phyloP scores from a whole-genome alignment of 1,140 invertebrate genomes.

The Caerostris darwini region DNA sequence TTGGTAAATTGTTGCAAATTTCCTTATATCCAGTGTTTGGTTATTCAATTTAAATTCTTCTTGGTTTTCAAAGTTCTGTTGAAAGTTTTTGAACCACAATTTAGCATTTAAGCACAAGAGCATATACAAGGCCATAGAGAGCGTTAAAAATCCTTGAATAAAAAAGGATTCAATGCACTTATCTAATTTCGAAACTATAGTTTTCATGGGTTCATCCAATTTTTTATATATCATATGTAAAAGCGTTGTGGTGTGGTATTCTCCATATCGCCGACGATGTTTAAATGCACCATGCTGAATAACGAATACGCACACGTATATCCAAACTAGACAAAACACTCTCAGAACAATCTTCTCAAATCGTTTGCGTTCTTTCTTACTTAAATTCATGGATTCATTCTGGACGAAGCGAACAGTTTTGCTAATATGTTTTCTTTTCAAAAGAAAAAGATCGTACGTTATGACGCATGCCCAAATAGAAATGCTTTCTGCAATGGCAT shows the following conservation, averaged over 20 bases:
- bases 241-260: slow-evolving; percentile 11
- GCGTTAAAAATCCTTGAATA: slow-evolving; percentile 46
- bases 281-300: slow-evolving; percentile 1
- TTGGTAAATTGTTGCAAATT: slow-evolving; percentile 11
- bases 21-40: neutral
- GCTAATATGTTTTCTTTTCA: neutral
- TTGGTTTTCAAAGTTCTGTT: neutral
- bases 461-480: slow-evolving; percentile 48
- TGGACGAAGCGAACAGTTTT: slow-evolving; percentile 5
- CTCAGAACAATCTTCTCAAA: slow-evolving; percentile 14
- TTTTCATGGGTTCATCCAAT: neutral
- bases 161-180: slow-evolving; percentile 42
- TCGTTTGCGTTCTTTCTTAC: neutral
- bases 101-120: slow-evolving; percentile 33
- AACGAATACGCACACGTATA: slow-evolving; percentile 41
- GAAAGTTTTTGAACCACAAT: slow-evolving; percentile 54
- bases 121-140: slow-evolving; percentile 50
- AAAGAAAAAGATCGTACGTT: slow-evolving; percentile 14
- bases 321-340: slow-evolving; percentile 11
- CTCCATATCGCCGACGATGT: neutral
- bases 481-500: slow-evolving; percentile 59
- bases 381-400: neutral
- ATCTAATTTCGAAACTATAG: slow-evolving; percentile 4
- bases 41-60: neutral
- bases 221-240: slow-evolving; percentile 27